Evolutionary conservation across 1,140 invertebrate species (phyloP).

Genomic region (Drosophila oshimai): DNA sequence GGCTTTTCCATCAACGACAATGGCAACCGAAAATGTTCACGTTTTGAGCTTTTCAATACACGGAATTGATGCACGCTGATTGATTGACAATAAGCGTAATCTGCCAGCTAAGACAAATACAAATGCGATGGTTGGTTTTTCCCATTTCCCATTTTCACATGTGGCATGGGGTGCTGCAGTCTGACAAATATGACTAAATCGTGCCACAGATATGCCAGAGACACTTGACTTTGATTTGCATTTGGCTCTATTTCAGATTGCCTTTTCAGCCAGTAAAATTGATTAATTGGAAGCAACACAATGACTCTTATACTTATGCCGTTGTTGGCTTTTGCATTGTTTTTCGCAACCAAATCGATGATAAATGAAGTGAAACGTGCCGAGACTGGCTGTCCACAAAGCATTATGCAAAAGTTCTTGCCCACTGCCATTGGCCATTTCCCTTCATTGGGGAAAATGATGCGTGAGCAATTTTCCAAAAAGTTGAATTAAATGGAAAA

Average conservation of each 20-base stretch:
- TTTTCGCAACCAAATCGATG: conserved; percentile 27
- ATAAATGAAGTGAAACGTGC: conserved; percentile 58
- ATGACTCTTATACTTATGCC: conserved; percentile 10
- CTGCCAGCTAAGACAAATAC: conserved; percentile 56
- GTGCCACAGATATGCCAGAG: conserved; percentile 9
- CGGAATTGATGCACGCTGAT: conserved; percentile 45
- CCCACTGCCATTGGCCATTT: conserved; percentile 42
- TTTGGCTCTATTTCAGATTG: background rate
- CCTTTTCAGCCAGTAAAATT: conserved; percentile 19
- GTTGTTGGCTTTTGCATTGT: background rate
- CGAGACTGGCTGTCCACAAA: conserved; percentile 12
- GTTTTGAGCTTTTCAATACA: background rate
- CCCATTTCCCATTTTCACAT: too few species aligned
- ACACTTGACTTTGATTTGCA: conserved; percentile 31
- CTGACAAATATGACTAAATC: conserved; percentile 52
- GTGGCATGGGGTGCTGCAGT: background rate
- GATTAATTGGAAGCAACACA: conserved; percentile 52
- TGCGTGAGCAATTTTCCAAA: conserved; percentile 61
- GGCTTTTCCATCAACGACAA: conserved; percentile 12
- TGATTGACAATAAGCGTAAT: conserved; percentile 69
- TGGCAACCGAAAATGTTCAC: conserved; percentile 1
- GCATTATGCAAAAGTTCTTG: conserved; percentile 45
- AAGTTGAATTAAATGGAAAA: conserved; percentile 63
- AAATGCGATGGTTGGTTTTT: conserved; percentile 25
- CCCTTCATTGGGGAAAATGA: conserved; percentile 50